Evolutionary conservation across 2,888 invertebrate genomes (phyloP), one percentile per base, ranked within the genome.

Genomic region (Microctonus brassicae): DNA sequence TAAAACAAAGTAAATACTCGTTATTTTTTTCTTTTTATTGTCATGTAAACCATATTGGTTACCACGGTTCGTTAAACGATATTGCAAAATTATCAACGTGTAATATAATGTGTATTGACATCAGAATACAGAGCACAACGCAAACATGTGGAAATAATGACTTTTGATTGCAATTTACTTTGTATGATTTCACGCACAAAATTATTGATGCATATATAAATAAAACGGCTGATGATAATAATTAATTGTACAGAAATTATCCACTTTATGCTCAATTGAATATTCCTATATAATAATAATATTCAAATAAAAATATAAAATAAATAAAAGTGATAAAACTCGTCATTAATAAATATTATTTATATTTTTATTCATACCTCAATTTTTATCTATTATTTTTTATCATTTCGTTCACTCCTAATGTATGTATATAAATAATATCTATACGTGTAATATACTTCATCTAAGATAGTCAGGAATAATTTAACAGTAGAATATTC

Each of bases 401-500:
- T 47, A 17, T 47, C 1, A 17, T 47, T 17, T 5, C 47, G 9
- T 17, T 47, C 17, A 17, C 47, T 17, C 39, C 47, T 5, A 7
- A n/a, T 47, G 7, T 17, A 17, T 17, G 17, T 47, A 17, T 17
- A 47, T 47, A 47, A 47, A 47, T 47, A 47, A 17, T 47, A 17
- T 47, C 47, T 47, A n/a, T 47, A 33, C n/a, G n/a, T n/a, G n/a
- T n/a, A n/a, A 17, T 13, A 65, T 34, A 62, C 34, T 42, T 74
- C 78, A 78, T 79, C 76, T 80, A 81, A 81, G 83, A 82, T 82
- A 84, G 83, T 81, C 83, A 34, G 62, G 76, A 81, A 80, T 81
- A 84, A 86, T 85, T 85, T 80, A 76, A 78, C 75, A 75, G 73
- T 77, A 77, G 85, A 86, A 86, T 86, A 86, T 86, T 86, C 86